Base-by-base conservation (phyloP, 1,140 invertebrate genomes). In the Calliphora vicina region DNA sequence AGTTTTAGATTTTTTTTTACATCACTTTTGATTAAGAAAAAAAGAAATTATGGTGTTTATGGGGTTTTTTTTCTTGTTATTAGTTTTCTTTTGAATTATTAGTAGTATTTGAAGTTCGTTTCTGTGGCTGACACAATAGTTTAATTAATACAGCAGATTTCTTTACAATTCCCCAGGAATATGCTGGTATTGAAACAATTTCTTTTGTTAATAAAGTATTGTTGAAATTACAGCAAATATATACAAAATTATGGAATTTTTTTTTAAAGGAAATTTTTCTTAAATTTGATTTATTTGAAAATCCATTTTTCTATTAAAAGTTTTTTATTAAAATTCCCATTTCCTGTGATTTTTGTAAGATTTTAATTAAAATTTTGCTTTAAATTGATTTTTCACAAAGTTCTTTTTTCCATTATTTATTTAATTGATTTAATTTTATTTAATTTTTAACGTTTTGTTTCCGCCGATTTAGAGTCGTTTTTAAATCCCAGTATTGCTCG, bases 401-500 rank as follows among this genome's bases (percentile, higher is more conserved):
- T 67, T 67, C 9, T 67, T 67, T 67, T 23, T 67, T 23, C 23
- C 5, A 23, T 9, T 25, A 23, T 67, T 67, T 23, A 23, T 67
- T 67, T 23, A 23, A 67, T 9, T 67, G n/a, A n/a, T n/a, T n/a
- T n/a, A n/a, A n/a, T 67, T 67, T 15, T 6, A 57, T 6, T 6
- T 6, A n/a, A n/a, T 57, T 57, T 57, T 57, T 13, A 17, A 57
- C 1, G 2, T 17, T 57, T 57, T 6, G 0, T 57, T 57, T 57
- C 10, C 35, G 4, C 35, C 35, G 35, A 8, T n/a, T n/a, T n/a
- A 8, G 35, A 8, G 6, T 57, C 13, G 45, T 57, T 57, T 57
- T n/a, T 17, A 6, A 57, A 17, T 57, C n/a, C 61, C 3, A 81
- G 80, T 81, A 81, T 57, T 35, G 45, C 57, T 25, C 42, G 81